These are phyloP conservation scores for Germaria angustata DNA, from an alignment of 2,888 invertebrate species.

Conservation along the genomic window DNA sequence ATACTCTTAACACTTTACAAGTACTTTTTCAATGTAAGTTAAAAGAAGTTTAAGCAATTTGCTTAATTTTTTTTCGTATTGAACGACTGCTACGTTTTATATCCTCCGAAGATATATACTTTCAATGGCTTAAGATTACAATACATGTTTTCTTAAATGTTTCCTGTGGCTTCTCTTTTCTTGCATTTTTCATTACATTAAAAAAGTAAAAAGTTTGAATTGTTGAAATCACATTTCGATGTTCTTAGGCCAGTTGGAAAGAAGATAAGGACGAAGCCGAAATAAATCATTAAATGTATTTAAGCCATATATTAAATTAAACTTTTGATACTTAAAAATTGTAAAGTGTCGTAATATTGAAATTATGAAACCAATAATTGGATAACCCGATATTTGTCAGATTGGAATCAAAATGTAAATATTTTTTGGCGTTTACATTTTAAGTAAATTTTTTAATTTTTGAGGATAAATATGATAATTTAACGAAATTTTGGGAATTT, in stretches of 20 bases:
- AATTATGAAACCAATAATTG: too few species aligned
- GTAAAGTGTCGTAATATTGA: too few species aligned
- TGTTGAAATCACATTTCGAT: constrained; percentile 34
- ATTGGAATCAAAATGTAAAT: too few species aligned
- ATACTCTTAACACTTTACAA: constrained; percentile 32
- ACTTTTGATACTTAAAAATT: too few species aligned
- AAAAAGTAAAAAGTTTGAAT: constrained; percentile 38
- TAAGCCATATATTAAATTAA: constrained; percentile 3
- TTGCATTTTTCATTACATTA: not conserved
- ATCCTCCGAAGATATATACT: constrained; percentile 11
- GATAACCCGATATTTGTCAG: too few species aligned
- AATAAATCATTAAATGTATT: constrained; percentile 5
- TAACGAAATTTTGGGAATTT: too few species aligned
- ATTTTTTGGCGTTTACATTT: too few species aligned
- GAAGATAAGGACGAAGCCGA: not conserved
- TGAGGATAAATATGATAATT: too few species aligned
- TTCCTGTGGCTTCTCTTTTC: too few species aligned
- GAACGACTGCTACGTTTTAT: constrained; percentile 9
- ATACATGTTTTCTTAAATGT: not conserved
- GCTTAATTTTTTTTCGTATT: not conserved
- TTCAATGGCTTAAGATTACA: constrained; percentile 26
- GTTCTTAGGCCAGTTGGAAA: not conserved
- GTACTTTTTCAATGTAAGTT: not conserved
- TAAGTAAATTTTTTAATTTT: too few species aligned
- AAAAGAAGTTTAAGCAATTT: not conserved